Evolutionary conservation across 2,113 vertebrate genomes (phyloP).

Genomic region (Marmota monax): DNA sequence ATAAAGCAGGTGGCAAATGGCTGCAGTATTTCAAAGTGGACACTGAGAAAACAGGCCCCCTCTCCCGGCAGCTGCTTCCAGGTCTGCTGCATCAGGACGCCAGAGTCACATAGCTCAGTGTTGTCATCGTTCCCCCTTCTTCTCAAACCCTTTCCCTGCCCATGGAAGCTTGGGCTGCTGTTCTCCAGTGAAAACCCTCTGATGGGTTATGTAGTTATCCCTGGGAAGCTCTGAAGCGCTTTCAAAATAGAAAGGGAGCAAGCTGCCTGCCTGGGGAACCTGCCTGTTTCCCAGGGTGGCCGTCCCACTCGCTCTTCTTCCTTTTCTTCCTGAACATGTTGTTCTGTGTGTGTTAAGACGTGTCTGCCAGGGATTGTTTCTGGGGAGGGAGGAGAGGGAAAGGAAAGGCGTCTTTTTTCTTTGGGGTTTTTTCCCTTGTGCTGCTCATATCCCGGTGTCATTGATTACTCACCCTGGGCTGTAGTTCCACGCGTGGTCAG

Average conservation of each 20-base stretch:
- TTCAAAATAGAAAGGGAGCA: neutral
- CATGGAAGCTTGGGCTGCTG: neutral
- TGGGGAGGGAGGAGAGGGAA: neutral
- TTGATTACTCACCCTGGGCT: conserved; percentile 77
- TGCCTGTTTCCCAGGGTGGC: neutral
- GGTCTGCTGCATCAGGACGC: neutral
- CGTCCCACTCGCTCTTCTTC: fast-evolving
- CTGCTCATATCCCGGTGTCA: conserved; percentile 73
- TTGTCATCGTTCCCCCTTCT: conserved; percentile 1
- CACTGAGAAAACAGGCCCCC: neutral
- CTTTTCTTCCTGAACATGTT: neutral
- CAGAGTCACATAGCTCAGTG: neutral
- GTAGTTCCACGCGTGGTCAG: conserved; percentile 80
- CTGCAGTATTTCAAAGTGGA: neutral
- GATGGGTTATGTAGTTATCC: conserved; percentile 28
- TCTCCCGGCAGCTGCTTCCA: conserved; percentile 56
- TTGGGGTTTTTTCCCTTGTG: neutral
- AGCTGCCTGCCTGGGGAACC: neutral
- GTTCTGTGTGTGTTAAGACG: neutral
- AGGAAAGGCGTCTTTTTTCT: neutral
- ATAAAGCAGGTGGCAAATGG: conserved; percentile 36
- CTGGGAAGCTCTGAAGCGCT: neutral
- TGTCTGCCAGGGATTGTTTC: conserved; percentile 64
- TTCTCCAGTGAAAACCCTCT: neutral
- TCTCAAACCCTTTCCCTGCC: neutral